These are phyloP conservation scores for Hycleus phaleratus DNA, from an alignment of 1,140 invertebrate species.

Conservation along the genomic window DNA sequence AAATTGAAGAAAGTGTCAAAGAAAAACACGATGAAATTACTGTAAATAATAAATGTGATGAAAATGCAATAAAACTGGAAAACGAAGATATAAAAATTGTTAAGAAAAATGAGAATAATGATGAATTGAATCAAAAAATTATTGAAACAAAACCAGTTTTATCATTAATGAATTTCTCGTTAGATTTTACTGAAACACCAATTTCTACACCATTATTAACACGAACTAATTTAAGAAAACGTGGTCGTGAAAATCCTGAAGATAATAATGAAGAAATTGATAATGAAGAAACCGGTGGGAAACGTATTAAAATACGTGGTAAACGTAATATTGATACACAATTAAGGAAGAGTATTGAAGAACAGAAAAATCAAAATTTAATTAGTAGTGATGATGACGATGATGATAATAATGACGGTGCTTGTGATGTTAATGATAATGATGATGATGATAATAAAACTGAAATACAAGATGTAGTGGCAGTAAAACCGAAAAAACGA, in stretches of 20 bases:
- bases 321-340: conserved; percentile 46
- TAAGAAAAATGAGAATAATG: conserved; percentile 2
- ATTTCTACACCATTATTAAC: conserved; percentile 12
- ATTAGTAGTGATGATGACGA: conserved; percentile 49
- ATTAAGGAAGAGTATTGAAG: conserved; percentile 50
- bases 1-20: too few relatives aligned
- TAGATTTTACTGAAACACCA: conserved; percentile 37
- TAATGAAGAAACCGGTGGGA: conserved; percentile 42
- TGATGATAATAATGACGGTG: neutral
- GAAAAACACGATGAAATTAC: too few relatives aligned
- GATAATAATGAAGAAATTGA: conserved; percentile 34
- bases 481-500: conserved; percentile 9
- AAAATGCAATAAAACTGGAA: too few relatives aligned
- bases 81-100: neutral
- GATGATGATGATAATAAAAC: neutral
- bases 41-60: too few relatives aligned
- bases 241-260: conserved; percentile 18
- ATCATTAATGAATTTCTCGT: conserved; percentile 11
- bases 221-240: conserved; percentile 21
- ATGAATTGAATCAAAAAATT: too few relatives aligned
- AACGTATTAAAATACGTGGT: conserved; percentile 44
- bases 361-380: conserved; percentile 47
- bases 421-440: neutral
- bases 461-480: neutral
- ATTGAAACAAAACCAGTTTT: neutral